These are phyloP conservation scores for Homalodisca vitripennis DNA, from an alignment of 1,140 invertebrate species.

Conservation along the genomic window DNA sequence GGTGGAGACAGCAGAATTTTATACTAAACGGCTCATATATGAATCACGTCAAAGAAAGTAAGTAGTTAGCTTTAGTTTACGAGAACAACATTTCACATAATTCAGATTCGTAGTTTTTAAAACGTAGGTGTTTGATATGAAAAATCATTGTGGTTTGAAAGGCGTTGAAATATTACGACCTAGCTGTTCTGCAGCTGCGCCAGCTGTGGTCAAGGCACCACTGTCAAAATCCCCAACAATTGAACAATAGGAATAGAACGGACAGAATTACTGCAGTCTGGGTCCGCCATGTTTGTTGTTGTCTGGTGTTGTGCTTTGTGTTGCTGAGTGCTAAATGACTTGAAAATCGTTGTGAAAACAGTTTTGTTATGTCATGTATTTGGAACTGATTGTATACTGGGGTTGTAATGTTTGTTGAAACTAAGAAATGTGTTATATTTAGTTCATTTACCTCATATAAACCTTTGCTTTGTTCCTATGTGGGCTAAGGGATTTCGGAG, in stretches of 20 bases:
- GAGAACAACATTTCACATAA: not conserved
- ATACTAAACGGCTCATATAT: too few relatives aligned
- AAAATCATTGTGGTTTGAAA: not conserved
- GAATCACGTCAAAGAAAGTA: too few relatives aligned
- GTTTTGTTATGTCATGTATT: not conserved
- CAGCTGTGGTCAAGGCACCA: not conserved
- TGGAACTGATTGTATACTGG: not conserved
- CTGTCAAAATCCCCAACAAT: not conserved
- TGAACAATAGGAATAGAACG: too few relatives aligned
- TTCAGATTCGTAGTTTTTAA: not conserved
- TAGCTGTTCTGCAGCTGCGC: not conserved
- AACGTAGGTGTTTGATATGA: not conserved
- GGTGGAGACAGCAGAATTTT: too few relatives aligned
- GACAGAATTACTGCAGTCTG: not conserved
- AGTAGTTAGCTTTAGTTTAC: too few relatives aligned
- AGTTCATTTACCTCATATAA: not conserved
- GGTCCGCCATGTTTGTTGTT: slow-evolving; percentile 61
- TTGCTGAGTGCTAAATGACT: slow-evolving; percentile 30
- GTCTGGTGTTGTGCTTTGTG: slow-evolving; percentile 42
- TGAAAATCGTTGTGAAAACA: slow-evolving; percentile 18
- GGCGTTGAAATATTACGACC: not conserved
- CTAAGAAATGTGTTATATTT: not conserved
- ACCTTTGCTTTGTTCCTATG: slow-evolving; percentile 34
- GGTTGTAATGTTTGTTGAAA: not conserved
- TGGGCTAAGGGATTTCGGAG: slow-evolving; percentile 33